Base-by-base conservation (phyloP, 2,797 vertebrate species). In the Tapirus indicus region DNA sequence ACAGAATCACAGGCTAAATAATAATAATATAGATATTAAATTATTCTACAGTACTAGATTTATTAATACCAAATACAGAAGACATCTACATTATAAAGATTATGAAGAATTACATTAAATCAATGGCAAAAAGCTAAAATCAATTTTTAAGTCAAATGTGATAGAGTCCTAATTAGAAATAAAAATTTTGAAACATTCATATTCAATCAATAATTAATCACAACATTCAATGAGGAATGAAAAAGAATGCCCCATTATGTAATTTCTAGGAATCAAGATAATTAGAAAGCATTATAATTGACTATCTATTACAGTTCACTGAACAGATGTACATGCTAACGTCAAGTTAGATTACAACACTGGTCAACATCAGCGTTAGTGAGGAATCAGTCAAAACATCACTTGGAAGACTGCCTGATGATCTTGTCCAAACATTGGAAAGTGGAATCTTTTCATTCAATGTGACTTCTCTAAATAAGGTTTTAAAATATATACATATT, bases 201-300 rank as follows among this genome's bases (percentile, higher is more conserved):
- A 96, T 80, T 41, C 44, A 85, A 44, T 94, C 60, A 95, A 95
- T 95, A 97, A 95, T 97, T 95, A 96, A 95, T 90, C 68, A 90
- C 54, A 94, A 74, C 25, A 52, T 52, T 96, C 74, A 69, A 68
- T 35, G 78, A 91, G 10, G 35, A 95, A 96, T 85, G 68, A 88
- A 90, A 88, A 96, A 93, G 49, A 92, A 91, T 92, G 35, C 21
- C 13, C 47, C 62, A 35, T 97, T 52, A 12, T 32, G 93, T 74
- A 88, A 74, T 77, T 58, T 69, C 38, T 93, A 77, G 56, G 23
- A 75, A 58, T 82, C 14, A 38, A 88, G 44, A 87, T 80, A 64
- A 52, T 82, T 82, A 95, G 74, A 96, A 97, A 97, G 74, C 32
- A 17, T 68, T 93, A 49, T 29, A 86, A 69, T 52, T 97, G 29